Conservation (phyloP, 1,140 invertebrate genomes). For the Rhyzopertha dominica region DNA sequence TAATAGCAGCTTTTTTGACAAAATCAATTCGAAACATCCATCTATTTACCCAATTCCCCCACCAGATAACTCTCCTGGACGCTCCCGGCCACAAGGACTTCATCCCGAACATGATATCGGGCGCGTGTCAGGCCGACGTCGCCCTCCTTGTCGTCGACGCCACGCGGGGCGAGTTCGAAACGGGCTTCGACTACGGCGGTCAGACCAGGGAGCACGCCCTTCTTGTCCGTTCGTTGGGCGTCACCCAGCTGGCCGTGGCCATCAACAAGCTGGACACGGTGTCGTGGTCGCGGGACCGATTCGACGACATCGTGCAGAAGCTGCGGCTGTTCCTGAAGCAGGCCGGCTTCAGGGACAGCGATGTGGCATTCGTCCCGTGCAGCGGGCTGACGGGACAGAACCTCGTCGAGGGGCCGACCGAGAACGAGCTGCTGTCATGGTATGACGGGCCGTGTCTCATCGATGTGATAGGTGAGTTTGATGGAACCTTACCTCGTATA, state of each 20-base stretch:
- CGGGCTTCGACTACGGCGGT: conserved; percentile 94
- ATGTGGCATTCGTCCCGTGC: conserved; percentile 90
- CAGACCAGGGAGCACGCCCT: conserved; percentile 97
- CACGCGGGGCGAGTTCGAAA: conserved; percentile 95
- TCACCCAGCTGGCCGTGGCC: conserved; percentile 79
- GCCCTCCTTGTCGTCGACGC: conserved; percentile 95
- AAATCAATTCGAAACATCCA: no score
- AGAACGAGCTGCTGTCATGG: conserved; percentile 69
- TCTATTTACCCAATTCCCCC: no score
- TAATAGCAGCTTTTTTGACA: not conserved
- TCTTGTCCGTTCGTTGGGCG: conserved; percentile 85
- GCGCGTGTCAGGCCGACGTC: conserved; percentile 95
- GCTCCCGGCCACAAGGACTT: conserved; percentile 98
- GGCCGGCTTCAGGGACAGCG: conserved; percentile 87
- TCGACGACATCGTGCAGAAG: conserved; percentile 81
- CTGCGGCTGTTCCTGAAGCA: conserved; percentile 87
- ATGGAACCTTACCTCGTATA: not conserved
- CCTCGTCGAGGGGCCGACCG: conserved; percentile 65
- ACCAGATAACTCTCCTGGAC: conserved; percentile 77
- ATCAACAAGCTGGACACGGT: conserved; percentile 84
- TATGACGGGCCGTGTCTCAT: conserved; percentile 79
- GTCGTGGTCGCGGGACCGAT: conserved; percentile 74
- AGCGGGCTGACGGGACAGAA: conserved; percentile 95
- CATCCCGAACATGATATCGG: conserved; percentile 99
- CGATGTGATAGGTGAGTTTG: conserved; percentile 68